Base-by-base conservation (phyloP, 2,113 vertebrate species). In the Prietella phreatophila region DNA sequence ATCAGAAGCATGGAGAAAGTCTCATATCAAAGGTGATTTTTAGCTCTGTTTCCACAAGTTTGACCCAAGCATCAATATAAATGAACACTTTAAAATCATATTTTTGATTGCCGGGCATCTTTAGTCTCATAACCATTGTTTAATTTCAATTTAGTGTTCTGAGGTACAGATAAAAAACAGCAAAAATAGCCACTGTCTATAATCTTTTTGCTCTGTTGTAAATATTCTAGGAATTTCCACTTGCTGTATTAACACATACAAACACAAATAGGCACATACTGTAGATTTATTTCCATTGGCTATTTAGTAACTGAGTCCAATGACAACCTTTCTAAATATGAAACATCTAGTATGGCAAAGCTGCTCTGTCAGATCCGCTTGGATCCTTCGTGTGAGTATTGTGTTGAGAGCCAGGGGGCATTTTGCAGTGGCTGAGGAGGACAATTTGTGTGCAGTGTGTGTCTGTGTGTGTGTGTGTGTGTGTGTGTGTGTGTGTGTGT, bases 311-410 rank as follows among this genome's bases (percentile, higher is more conserved):
- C 50, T n/a, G 65, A 86, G 67, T 81, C 47, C 63, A n/a, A 50
- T 42, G 63, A 73, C 83, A 87, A 80, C 55, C 73, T 36, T 79
- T 81, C 76, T 73, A 84, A 91, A 85, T 86, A 89, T 84, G 56
- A 83, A 87, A 60, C 84, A 73, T 88, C 84, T 89, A 82, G 85
- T 69, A 20, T 73, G 55, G 47, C 67, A 87, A 89, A 87, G 39
- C 85, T 71, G 82, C 61, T 83, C 87, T 89, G 89, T 91, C 82
- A 87, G 82, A 90, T 82, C 53, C 71, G 85, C 87, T 91, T 79
- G 63, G 88, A 87, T 84, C 67, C 86, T 86, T 78, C 65, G n/a
- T 86, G 60, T 90, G 89, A 84, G 87, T 75, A 85, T 85, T 88
- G 60, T 65, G 82, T 83, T 56, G 69, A 87, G 80, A 85, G 89